These are phyloP conservation scores for Lydus trimaculatus DNA, from an alignment of 2,888 invertebrate genomes.

Conservation along the genomic window DNA sequence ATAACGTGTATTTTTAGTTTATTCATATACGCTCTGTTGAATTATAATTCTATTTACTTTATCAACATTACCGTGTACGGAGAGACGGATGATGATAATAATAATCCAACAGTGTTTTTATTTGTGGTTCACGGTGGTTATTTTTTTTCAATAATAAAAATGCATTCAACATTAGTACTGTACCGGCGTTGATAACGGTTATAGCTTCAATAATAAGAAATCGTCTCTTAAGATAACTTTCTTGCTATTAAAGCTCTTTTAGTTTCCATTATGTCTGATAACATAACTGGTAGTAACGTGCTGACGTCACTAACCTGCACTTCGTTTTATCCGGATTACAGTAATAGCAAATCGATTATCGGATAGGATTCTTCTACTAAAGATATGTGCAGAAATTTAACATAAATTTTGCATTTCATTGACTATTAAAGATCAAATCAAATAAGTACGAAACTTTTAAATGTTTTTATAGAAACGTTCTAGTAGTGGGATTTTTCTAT, in stretches of 20 bases:
- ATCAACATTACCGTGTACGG: not conserved
- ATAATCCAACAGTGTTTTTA: not conserved
- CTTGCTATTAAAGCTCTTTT: not conserved
- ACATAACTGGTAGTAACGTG: constrained; percentile 21
- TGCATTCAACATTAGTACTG: not conserved
- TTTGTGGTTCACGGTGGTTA: not conserved
- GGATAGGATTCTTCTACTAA: constrained; percentile 31
- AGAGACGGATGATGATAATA: not conserved
- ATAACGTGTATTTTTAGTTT: not conserved
- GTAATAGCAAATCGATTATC: constrained; percentile 38
- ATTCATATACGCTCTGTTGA: not conserved
- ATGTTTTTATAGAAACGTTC: not conserved
- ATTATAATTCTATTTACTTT: constrained; percentile 1
- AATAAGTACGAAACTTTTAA: not conserved
- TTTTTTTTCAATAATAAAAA: not conserved
- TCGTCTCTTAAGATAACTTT: not conserved
- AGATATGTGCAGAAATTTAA: not conserved
- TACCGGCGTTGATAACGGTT: not conserved
- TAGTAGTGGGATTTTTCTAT: not conserved
- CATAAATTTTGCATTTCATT: not conserved
- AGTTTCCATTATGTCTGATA: constrained; percentile 7
- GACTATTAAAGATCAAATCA: not conserved
- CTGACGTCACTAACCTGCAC: constrained; percentile 34
- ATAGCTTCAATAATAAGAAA: constrained; percentile 3
- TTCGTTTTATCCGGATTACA: constrained; percentile 43